A percentile compares a stretch with the other conserved stretches of the same genome.
These are phyloP conservation scores for Rhagophthalmus giganteus DNA, from an alignment of 2,888 invertebrate species.

Conservation along the genomic window DNA sequence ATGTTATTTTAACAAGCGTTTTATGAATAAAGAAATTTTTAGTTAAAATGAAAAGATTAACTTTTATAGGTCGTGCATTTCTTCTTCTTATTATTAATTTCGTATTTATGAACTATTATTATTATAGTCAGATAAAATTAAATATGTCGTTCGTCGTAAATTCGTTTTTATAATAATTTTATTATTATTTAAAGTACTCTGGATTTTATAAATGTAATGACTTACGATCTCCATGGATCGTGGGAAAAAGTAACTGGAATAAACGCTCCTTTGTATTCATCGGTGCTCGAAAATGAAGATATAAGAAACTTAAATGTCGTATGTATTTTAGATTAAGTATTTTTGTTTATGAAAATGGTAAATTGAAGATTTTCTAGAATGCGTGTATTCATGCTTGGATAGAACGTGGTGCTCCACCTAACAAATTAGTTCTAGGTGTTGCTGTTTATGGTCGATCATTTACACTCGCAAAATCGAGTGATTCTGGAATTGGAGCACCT, in stretches of 20 bases:
- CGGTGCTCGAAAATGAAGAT: no score
- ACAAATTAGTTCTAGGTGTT: constrained; percentile 71
- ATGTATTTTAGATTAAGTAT: no score
- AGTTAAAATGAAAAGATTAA: no score
- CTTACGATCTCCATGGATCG: constrained; percentile 4
- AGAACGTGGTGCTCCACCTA: constrained; percentile 59
- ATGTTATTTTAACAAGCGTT: no score
- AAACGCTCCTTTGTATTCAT: constrained; percentile 8
- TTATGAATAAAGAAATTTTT: no score
- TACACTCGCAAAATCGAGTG: constrained; percentile 56
- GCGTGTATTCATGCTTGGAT: constrained; percentile 59
- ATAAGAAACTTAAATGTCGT: constrained; percentile 1
- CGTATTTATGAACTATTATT: no score
- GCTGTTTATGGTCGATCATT: constrained; percentile 73
- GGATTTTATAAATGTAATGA: constrained; percentile 14
- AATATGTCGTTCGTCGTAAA: no score
- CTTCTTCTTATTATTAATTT: no score
- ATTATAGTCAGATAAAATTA: no score
- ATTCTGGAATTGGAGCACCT: constrained; percentile 60
- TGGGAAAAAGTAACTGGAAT: not conserved
- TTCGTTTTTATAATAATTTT: not conserved
- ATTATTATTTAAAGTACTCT: constrained; percentile 1
- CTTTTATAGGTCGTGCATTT: no score
- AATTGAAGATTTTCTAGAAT: constrained; percentile 46
- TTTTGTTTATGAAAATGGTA: no score